Percentiles rank a stretch among this genome's conserved stretches.
These are phyloP conservation scores for Phyto melanocephala DNA, from an alignment of 2,888 invertebrate genomes.

Conservation along the genomic window DNA sequence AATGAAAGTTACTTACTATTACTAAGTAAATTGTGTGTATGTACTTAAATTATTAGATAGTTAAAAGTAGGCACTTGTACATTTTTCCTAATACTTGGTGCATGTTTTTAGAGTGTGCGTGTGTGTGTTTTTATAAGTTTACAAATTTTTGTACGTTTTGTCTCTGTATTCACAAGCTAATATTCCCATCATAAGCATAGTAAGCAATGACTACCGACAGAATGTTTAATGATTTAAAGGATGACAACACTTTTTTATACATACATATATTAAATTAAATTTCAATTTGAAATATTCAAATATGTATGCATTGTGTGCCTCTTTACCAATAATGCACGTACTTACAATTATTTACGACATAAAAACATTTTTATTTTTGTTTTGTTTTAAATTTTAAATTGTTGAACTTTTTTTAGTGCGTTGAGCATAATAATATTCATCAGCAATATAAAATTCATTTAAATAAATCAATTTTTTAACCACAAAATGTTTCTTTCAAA, in stretches of 20 bases:
- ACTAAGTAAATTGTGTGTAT: not conserved
- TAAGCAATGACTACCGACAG: not conserved
- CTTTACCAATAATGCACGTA: not conserved
- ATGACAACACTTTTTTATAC: not conserved
- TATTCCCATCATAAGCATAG: not conserved
- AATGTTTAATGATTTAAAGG: not conserved
- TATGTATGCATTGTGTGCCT: not conserved
- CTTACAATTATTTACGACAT: not conserved
- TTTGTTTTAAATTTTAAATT: not conserved
- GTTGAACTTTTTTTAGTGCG: not conserved
- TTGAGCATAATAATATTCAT: not conserved
- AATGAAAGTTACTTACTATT: slow-evolving; percentile 46
- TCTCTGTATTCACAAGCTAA: not conserved
- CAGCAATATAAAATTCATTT: not conserved
- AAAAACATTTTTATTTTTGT: not conserved
- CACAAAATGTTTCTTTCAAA: not conserved
- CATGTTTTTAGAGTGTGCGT: not conserved
- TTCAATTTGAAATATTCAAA: not conserved
- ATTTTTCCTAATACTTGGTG: too few relatives aligned
- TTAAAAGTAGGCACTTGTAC: not conserved
- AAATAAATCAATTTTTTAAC: slow-evolving; percentile 4
- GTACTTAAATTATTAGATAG: slow-evolving; percentile 21
- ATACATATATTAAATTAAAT: slow-evolving; percentile 8
- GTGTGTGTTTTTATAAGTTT: not conserved
- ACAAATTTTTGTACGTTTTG: slow-evolving; percentile 13